These are phyloP conservation scores for Aleiodes sp. DNA, from an alignment of 1,140 invertebrate species.

Conservation along the genomic window DNA sequence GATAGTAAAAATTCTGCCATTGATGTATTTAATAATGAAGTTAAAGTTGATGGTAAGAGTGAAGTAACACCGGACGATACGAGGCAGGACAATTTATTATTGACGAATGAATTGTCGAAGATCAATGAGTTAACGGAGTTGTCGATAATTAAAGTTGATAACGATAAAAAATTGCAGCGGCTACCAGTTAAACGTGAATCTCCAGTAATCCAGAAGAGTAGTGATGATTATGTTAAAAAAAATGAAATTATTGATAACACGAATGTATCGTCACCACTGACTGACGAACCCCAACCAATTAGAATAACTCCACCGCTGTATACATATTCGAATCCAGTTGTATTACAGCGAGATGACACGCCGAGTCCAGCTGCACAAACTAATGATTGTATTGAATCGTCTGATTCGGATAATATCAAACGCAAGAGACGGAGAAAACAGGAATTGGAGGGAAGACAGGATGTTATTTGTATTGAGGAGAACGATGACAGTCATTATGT, in stretches of 20 bases:
- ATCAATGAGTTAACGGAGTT: background rate
- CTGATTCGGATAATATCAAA: conserved; percentile 55
- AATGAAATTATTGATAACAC: conserved; percentile 44
- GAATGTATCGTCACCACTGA: conserved; percentile 61
- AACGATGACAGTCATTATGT: conserved; percentile 58
- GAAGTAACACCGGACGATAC: conserved; percentile 57
- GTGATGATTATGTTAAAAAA: background rate
- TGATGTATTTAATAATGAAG: background rate
- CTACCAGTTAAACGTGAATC: background rate
- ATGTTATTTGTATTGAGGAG: conserved; percentile 63
- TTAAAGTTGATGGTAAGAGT: conserved; percentile 49
- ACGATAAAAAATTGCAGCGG: no score
- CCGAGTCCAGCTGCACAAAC: conserved; percentile 65
- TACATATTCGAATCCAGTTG: conserved; percentile 78
- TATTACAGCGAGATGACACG: conserved; percentile 66
- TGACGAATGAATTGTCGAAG: background rate
- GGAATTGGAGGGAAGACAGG: conserved; percentile 64
- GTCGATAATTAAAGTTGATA: background rate
- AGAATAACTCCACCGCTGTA: conserved; percentile 77
- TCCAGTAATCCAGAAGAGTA: background rate
- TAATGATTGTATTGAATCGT: conserved; percentile 52
- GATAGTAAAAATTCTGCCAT: background rate
- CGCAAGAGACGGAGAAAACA: conserved; percentile 63
- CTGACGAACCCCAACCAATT: conserved; percentile 75
- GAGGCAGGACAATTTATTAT: conserved; percentile 46